Conservation (phyloP, 2,797 vertebrate genomes). For the Melanotaenia pygmaea region DNA sequence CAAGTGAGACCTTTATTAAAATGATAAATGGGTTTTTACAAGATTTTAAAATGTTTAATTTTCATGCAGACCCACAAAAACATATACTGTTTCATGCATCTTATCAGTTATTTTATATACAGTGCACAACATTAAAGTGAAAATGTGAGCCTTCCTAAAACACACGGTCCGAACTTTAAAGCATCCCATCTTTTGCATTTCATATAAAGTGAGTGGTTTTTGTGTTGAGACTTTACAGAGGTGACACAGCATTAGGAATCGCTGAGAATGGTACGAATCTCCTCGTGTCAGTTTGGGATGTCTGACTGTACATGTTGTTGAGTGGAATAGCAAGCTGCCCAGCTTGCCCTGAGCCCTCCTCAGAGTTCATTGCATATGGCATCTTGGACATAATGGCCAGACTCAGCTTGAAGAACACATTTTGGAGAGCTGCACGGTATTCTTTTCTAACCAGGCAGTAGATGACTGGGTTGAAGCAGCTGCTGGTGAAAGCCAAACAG, state of each 20-base stretch:
- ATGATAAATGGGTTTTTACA: constrained; percentile 2
- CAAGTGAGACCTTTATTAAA: neutral
- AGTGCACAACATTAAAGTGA: constrained; percentile 6
- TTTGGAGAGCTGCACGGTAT: constrained; percentile 72
- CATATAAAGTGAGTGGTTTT: neutral
- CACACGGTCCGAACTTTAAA: neutral
- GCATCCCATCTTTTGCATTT: neutral
- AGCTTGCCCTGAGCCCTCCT: constrained; percentile 37
- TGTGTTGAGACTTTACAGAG: constrained; percentile 21
- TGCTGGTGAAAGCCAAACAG: constrained; percentile 86
- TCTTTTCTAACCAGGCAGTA: constrained; percentile 84
- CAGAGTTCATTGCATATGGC: constrained; percentile 57
- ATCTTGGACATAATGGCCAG: constrained; percentile 64
- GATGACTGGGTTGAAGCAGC: constrained; percentile 87
- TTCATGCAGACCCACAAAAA: constrained; percentile 15
- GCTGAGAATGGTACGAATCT: constrained; percentile 49
- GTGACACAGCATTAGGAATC: constrained; percentile 54
- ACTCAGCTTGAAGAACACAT: constrained; percentile 68
- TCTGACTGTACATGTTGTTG: constrained; percentile 67
- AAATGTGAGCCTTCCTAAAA: constrained; percentile 7
- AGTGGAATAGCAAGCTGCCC: constrained; percentile 67
- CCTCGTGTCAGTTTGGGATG: constrained; percentile 49
- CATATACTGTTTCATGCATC: constrained; percentile 2
- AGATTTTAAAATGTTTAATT: neutral
- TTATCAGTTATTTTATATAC: constrained; percentile 11